These are phyloP conservation scores for Tiliacea citrago DNA, from an alignment of 2,888 invertebrate genomes.

Conservation along the genomic window DNA sequence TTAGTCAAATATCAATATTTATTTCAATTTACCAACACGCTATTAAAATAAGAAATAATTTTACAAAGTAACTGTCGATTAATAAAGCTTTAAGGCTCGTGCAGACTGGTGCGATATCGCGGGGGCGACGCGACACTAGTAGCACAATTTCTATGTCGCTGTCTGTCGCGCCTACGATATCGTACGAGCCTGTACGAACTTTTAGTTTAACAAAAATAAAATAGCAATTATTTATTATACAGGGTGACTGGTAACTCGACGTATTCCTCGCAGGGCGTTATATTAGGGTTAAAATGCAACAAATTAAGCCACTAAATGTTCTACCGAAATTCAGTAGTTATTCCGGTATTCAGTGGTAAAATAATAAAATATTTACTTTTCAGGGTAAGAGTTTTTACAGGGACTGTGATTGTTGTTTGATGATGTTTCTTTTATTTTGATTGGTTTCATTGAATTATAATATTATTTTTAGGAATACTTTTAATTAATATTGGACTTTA, in stretches of 20 bases:
- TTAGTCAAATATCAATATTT: conserved; percentile 12
- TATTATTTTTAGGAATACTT: background rate
- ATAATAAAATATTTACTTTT: background rate
- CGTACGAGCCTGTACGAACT: no score
- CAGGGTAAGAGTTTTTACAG: background rate
- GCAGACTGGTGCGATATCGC: no score
- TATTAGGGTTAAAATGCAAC: no score
- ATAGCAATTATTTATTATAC: background rate
- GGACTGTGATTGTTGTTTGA: background rate
- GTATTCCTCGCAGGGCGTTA: no score
- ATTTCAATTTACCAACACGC: background rate
- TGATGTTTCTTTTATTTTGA: background rate
- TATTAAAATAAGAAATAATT: background rate
- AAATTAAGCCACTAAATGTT: no score
- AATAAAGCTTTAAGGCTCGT: background rate
- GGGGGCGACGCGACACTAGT: no score
- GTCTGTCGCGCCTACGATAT: no score
- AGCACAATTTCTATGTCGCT: no score
- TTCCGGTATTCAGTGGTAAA: no score
- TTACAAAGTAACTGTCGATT: background rate
- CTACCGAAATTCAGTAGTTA: no score
- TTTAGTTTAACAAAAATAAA: background rate
- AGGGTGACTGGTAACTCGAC: no score
- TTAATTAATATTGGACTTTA: background rate
- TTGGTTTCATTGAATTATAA: background rate